These are phyloP conservation scores for Gambelia wislizenii DNA, from an alignment of 2,797 vertebrate species.

Conservation along the genomic window DNA sequence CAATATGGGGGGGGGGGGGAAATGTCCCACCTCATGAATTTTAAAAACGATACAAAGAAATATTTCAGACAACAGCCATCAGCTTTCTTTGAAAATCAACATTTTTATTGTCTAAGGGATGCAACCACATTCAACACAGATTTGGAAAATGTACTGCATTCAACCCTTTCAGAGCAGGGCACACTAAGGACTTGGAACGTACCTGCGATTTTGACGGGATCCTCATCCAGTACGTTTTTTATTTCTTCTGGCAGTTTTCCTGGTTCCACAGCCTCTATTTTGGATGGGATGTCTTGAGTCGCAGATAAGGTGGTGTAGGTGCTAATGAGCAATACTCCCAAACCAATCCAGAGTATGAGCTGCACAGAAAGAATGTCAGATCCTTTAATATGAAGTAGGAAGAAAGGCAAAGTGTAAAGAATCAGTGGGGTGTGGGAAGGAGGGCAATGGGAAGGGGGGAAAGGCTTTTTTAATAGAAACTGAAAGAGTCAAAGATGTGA, in stretches of 20 bases:
- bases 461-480: neutral
- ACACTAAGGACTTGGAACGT: constrained; percentile 40
- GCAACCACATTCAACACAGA: neutral
- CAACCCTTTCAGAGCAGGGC: neutral
- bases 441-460: neutral
- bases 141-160: fast-evolving
- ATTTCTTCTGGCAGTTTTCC: constrained; percentile 54
- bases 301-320: constrained; percentile 92
- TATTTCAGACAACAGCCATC: neutral
- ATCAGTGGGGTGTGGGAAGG: neutral
- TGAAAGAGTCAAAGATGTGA: neutral
- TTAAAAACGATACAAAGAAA: neutral
- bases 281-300: constrained; percentile 76
- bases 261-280: constrained; percentile 63
- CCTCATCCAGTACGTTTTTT: constrained; percentile 58
- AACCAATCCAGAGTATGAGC: constrained; percentile 93
- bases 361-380: constrained; percentile 66
- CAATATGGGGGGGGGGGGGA: fast-evolving
- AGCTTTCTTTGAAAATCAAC: neutral
- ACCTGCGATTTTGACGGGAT: constrained; percentile 82
- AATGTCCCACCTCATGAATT: fast-evolving
- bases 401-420: neutral
- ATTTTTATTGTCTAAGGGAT: neutral
- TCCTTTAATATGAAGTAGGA: constrained; percentile 11
- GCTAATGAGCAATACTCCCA: constrained; percentile 93